Conservation (phyloP, 2,888 invertebrate species). For the Apodemia mormo region DNA sequence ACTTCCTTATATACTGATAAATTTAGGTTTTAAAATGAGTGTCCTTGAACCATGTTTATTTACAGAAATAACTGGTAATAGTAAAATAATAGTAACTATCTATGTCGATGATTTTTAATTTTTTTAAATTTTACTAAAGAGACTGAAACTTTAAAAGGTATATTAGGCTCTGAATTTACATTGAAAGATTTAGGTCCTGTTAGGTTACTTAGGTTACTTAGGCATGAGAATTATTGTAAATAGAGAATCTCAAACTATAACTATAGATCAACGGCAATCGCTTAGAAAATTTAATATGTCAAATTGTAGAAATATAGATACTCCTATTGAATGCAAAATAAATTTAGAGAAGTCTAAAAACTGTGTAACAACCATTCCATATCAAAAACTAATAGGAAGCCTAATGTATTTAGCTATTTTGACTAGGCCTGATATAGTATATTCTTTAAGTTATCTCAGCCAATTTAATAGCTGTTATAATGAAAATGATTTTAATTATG, state of each 20-base stretch:
- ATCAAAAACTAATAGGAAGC: not conserved
- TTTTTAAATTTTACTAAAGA: not conserved
- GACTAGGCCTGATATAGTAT: not conserved
- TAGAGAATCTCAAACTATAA: not conserved
- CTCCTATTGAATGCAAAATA: not conserved
- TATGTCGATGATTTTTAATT: too few relatives aligned
- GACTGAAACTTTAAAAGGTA: too few relatives aligned
- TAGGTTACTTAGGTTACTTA: not conserved
- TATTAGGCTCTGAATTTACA: not conserved
- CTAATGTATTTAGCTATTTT: not conserved
- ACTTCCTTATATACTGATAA: not conserved
- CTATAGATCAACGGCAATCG: not conserved
- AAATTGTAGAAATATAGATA: not conserved
- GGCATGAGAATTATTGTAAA: not conserved
- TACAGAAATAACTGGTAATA: too few relatives aligned
- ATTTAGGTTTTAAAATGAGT: too few relatives aligned
- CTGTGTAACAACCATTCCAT: not conserved
- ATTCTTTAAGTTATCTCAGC: not conserved
- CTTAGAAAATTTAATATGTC: not conserved
- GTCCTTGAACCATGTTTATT: too few relatives aligned
- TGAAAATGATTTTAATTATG: not conserved
- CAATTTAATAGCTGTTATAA: not conserved
- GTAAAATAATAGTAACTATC: too few relatives aligned
- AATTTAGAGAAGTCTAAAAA: conserved; percentile 1
- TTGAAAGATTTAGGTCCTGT: not conserved